Evolutionary conservation across 2,797 vertebrate genomes (phyloP).

Genomic region (Gallinago solitaria): DNA sequence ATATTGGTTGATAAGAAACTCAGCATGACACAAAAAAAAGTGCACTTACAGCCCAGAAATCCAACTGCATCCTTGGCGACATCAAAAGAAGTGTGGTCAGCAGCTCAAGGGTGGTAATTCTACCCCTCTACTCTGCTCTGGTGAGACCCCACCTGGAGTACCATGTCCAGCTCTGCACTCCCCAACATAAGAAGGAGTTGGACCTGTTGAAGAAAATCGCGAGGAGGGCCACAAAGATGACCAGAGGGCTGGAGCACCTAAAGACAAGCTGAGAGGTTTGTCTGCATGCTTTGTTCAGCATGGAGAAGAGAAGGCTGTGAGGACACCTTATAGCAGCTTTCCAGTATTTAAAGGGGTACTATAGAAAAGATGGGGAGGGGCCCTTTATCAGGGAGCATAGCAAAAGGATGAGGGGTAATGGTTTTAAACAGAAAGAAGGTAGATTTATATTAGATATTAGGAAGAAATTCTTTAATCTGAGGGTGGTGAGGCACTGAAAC

Average conservation of each 20-base stretch:
- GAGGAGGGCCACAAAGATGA: background rate
- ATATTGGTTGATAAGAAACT: background rate
- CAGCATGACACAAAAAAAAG: background rate
- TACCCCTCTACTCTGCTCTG: background rate
- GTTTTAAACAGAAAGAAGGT: background rate
- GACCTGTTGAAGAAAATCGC: background rate
- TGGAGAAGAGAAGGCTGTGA: background rate
- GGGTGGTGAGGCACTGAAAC: background rate
- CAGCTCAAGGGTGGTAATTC: background rate
- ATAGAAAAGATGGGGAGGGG: background rate
- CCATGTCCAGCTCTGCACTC: background rate
- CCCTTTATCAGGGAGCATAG: background rate
- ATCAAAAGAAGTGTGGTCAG: background rate
- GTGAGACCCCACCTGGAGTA: background rate
- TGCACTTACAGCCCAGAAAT: background rate
- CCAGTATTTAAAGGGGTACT: background rate
- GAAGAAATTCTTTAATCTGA: background rate
- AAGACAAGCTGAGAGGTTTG: background rate
- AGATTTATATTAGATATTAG: background rate
- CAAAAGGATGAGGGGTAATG: background rate
- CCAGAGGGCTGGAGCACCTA: background rate
- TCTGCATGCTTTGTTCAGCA: background rate
- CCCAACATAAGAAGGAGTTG: background rate
- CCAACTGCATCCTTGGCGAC: background rate
- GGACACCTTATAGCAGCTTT: background rate